Percentiles rank a stretch among this genome's conserved stretches.
These are phyloP conservation scores for Drosophila monieri DNA, from an alignment of 2,888 invertebrate genomes.

Conservation along the genomic window DNA sequence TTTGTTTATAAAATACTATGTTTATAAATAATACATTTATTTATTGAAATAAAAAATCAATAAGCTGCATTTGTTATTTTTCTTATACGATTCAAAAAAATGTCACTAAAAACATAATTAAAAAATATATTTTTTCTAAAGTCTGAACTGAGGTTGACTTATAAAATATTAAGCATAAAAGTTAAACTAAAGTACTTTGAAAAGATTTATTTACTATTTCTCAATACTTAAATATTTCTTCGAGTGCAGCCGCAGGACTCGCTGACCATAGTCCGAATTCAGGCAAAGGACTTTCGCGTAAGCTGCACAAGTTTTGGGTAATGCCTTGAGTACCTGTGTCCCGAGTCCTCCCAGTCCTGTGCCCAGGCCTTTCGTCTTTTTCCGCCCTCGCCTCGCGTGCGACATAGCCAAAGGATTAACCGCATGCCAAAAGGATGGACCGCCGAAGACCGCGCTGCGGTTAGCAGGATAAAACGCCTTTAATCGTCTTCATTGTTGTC, in stretches of 20 bases:
- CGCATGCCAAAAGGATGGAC: constrained; percentile 53
- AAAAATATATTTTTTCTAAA: too few species aligned
- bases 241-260: constrained; percentile 9
- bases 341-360: constrained; percentile 7
- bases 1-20: too few species aligned
- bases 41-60: too few species aligned
- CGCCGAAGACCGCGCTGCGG: constrained; percentile 60
- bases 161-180: too few species aligned
- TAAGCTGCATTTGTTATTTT: too few species aligned
- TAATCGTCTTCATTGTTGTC: constrained; percentile 77
- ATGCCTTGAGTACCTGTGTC: constrained; percentile 47
- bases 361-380: constrained; percentile 19
- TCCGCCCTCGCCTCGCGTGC: constrained; percentile 49
- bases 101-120: too few species aligned
- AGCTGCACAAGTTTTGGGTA: constrained; percentile 73
- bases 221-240: constrained; percentile 4
- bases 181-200: too few species aligned
- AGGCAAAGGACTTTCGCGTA: constrained; percentile 59
- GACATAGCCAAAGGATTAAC: constrained; percentile 79
- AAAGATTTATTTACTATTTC: too few species aligned
- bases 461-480: constrained; percentile 77
- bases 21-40: too few species aligned
- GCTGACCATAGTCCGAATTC: constrained; percentile 20
- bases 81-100: too few species aligned
- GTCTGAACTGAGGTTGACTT: too few species aligned